These are phyloP conservation scores for Glomeris maerens DNA, from an alignment of 1,140 invertebrate genomes.

Conservation along the genomic window DNA sequence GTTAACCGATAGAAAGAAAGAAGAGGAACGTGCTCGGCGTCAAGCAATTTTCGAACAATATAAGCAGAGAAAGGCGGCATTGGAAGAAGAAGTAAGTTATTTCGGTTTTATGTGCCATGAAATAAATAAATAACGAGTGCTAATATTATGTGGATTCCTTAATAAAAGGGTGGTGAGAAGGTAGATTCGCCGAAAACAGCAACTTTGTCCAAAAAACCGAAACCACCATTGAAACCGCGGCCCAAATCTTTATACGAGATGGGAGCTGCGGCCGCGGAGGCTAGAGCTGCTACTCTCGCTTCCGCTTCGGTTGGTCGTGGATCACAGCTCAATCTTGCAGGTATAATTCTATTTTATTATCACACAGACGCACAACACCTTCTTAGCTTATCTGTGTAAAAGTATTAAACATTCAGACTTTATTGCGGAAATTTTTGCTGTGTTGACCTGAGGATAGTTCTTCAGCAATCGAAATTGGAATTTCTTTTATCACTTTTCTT, in stretches of 20 bases:
- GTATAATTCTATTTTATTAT: no score
- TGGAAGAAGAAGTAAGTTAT: conserved; percentile 55
- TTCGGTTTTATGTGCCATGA: background rate
- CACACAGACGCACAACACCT: no score
- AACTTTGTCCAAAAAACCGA: conserved; percentile 9
- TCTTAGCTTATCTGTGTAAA: no score
- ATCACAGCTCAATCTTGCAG: conserved; percentile 16
- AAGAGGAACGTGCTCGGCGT: conserved; percentile 72
- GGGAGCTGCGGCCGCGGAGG: conserved; percentile 8
- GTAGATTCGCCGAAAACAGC: conserved; percentile 7
- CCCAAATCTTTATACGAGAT: conserved; percentile 20
- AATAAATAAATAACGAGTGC: background rate
- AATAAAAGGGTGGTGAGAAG: background rate
- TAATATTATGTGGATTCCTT: background rate
- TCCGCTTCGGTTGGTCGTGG: conserved; percentile 11
- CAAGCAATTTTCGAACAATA: conserved; percentile 84
- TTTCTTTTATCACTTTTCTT: no score
- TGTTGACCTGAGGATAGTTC: no score
- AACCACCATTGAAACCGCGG: conserved; percentile 11
- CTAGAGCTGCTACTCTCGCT: conserved; percentile 1
- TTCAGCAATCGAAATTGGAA: no score
- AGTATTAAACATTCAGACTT: no score
- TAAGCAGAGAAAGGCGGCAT: conserved; percentile 83
- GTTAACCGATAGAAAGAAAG: conserved; percentile 66
- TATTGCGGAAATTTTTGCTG: no score